Evolutionary conservation across 2,113 vertebrate genomes (phyloP).

Genomic region (Macrotis lagotis): DNA sequence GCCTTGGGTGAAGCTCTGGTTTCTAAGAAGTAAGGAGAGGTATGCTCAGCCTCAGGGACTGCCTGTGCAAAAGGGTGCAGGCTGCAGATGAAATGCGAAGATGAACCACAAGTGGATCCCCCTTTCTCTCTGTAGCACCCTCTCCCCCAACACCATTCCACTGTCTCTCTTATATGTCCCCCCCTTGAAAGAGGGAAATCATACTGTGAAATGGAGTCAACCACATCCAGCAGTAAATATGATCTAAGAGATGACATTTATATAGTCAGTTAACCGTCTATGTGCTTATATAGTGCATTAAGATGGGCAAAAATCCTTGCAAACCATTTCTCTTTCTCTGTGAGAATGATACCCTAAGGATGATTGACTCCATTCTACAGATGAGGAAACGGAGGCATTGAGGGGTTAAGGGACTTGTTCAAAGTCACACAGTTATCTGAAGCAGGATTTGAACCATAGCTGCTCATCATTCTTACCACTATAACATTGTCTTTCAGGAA

Average conservation of each 20-base stretch:
- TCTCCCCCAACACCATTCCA: background rate
- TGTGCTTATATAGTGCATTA: background rate
- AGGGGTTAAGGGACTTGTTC: too few relatives aligned
- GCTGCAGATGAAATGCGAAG: background rate
- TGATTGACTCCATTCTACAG: background rate
- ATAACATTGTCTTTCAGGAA: background rate
- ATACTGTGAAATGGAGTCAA: background rate
- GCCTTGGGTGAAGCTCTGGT: background rate
- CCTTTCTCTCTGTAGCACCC: background rate
- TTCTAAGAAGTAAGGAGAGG: background rate
- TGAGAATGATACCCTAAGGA: background rate
- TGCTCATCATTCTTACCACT: background rate
- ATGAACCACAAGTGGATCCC: background rate
- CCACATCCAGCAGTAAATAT: too few relatives aligned
- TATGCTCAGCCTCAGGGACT: background rate
- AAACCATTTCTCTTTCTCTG: background rate
- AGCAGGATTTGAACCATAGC: background rate
- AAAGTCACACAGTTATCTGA: background rate
- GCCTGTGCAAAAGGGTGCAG: background rate
- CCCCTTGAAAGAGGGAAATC: background rate
- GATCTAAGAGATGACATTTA: background rate
- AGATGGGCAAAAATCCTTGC: background rate
- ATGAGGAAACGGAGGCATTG: background rate
- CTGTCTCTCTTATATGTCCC: background rate
- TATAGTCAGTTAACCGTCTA: background rate